Conservation (phyloP, 2,113 vertebrate species). For the Hyaena hyaena region DNA sequence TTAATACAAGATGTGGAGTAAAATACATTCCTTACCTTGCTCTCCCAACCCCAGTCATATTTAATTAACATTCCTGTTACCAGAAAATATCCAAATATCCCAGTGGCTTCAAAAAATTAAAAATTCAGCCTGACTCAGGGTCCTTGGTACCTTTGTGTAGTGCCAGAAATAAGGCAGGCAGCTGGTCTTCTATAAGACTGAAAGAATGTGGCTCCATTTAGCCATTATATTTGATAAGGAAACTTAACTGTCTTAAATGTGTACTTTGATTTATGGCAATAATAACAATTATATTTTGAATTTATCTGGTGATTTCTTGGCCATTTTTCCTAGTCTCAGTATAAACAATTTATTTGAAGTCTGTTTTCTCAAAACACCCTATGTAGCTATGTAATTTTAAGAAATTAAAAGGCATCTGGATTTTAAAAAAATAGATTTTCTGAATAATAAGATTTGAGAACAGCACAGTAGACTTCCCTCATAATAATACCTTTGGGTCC, state of each 20-base stretch:
- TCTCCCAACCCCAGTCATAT: not conserved
- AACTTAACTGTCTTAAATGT: no score
- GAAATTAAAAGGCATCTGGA: no score
- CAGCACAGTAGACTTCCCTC: not conserved
- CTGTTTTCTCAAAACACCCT: no score
- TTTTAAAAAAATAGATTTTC: not conserved
- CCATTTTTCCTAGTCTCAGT: no score
- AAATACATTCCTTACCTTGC: constrained; percentile 53
- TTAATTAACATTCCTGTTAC: constrained; percentile 61
- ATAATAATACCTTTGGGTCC: not conserved
- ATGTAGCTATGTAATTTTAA: no score
- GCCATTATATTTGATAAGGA: not conserved
- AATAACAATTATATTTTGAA: no score
- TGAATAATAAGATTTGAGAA: not conserved
- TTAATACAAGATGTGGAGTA: constrained; percentile 30
- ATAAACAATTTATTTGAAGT: no score
- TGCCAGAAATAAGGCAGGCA: not conserved
- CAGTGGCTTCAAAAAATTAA: not conserved
- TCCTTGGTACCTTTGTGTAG: not conserved
- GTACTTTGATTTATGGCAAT: no score
- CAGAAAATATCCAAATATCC: constrained; percentile 37
- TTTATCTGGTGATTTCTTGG: no score
- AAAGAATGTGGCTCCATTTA: not conserved
- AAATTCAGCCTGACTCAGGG: not conserved
- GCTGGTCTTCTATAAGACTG: not conserved